phyloP scores from a whole-genome alignment of 2,113 vertebrate species.

The Capreolus pygargus region DNA sequence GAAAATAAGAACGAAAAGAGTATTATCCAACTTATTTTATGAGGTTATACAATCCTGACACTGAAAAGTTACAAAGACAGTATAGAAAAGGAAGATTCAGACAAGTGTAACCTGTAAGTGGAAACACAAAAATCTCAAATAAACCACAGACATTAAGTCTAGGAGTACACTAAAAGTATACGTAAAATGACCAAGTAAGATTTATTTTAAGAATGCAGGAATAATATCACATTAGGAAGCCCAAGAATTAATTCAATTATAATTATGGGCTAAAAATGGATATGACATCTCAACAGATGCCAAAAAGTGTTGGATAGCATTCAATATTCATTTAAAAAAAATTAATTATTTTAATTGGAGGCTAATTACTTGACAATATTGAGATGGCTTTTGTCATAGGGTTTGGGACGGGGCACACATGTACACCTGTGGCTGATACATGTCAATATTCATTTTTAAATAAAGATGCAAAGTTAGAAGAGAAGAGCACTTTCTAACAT shows the following conservation, averaged over 20 bases:
- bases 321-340: neutral
- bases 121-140: neutral
- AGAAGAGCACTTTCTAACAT: neutral
- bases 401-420: neutral
- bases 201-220: neutral
- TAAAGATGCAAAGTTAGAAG: neutral
- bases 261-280: neutral
- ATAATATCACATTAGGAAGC: neutral
- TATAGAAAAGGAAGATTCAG: neutral
- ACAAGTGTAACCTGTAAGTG: neutral
- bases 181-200: accelerated
- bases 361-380: neutral
- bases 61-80: neutral
- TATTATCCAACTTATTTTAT: neutral
- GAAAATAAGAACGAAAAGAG: neutral
- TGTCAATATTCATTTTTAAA: neutral
- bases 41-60: neutral
- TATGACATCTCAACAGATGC: neutral
- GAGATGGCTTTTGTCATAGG: neutral
- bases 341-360: neutral
- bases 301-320: neutral
- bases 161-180: neutral
- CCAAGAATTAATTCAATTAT: neutral
- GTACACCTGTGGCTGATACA: neutral
- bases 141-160: neutral